These are phyloP conservation scores for Sebastes kiyomatsui DNA, from an alignment of 2,797 vertebrate species.

Conservation along the genomic window DNA sequence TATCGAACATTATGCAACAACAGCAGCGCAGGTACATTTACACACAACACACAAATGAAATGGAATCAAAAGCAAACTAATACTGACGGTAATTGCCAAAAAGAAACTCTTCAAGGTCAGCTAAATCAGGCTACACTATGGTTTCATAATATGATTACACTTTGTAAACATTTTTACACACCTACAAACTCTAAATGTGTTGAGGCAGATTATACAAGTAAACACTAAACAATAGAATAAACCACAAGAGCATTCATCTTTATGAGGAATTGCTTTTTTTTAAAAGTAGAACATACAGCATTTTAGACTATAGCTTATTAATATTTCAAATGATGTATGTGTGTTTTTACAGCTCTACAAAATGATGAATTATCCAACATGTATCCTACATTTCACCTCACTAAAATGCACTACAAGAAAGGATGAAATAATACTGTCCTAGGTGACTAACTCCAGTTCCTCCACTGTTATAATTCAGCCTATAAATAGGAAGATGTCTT, in stretches of 20 bases:
- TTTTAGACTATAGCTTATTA: slow-evolving; percentile 32
- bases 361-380: slow-evolving; percentile 46
- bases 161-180: slow-evolving; percentile 64
- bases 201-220: slow-evolving; percentile 51
- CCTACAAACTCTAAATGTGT: slow-evolving; percentile 61
- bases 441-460: slow-evolving; percentile 23
- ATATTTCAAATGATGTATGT: slow-evolving; percentile 16
- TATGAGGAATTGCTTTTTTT: slow-evolving; percentile 10
- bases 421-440: slow-evolving; percentile 40
- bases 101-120: slow-evolving; percentile 27
- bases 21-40: slow-evolving; percentile 58
- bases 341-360: slow-evolving; percentile 59
- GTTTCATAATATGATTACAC: slow-evolving; percentile 36
- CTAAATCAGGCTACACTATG: slow-evolving; percentile 44
- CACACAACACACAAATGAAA: slow-evolving; percentile 58
- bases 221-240: slow-evolving; percentile 60
- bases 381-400: slow-evolving; percentile 61
- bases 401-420: slow-evolving; percentile 72
- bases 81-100: slow-evolving; percentile 35
- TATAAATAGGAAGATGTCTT: slow-evolving; percentile 89
- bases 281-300: slow-evolving; percentile 49
- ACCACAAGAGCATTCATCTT: slow-evolving; percentile 44
- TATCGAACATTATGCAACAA: slow-evolving; percentile 60
- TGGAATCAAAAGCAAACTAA: slow-evolving; percentile 48
- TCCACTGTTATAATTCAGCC: slow-evolving; percentile 35